Evolutionary conservation across 2,888 invertebrate species (phyloP), one percentile per base, ranked within the genome.

Genomic region (Stenchaetothrips biformis): DNA sequence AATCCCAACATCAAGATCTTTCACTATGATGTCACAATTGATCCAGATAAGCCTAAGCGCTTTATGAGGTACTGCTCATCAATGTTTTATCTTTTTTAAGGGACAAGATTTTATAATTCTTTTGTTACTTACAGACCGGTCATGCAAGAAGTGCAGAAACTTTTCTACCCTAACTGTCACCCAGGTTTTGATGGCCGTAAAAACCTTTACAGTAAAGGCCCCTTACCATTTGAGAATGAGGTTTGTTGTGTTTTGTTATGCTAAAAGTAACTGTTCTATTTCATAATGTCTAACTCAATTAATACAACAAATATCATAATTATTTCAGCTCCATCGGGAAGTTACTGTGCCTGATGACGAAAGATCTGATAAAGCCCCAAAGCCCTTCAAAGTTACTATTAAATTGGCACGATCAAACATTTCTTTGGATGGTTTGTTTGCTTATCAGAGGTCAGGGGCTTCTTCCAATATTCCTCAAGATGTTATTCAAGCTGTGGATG

Each of bases 21-120:
- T 84, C 97, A 98, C 84, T 98, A 98, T 86, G 98, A 98, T 84
- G 93, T 96, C 0, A 88, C 87, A 0, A 89, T 94, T 59, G 87
- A 85, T 0, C 94, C 94, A 0, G 93, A 94, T 21, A 90, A 86
- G 77, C 93, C 94, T 0, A 93, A 92, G 83, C 91, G 90, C 83
- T 87, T 92, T 83, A 84, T 91, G 80, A 87, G 91, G 83, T 83
- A 81, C 78, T 77, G 27, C n/a, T 37, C 2, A 21, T 59, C 18
- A 9, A 0, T 59, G 4, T 59, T 1, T 59, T 59, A 16, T 13
- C 0, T 59, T 53, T 16, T 11, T 6, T 3, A 53, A 53, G 49
- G 49, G 53, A 11, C 11, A 53, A 13, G 13, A 11, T 53, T 0
- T 53, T 53, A 13, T 53, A 18, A 18, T 53, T 13, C 13, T 53